A percentile compares a stretch with the other conserved stretches of the same genome.
phyloP scores from a whole-genome alignment of 2,797 vertebrate genomes.

The Anomalospiza imberbis region DNA sequence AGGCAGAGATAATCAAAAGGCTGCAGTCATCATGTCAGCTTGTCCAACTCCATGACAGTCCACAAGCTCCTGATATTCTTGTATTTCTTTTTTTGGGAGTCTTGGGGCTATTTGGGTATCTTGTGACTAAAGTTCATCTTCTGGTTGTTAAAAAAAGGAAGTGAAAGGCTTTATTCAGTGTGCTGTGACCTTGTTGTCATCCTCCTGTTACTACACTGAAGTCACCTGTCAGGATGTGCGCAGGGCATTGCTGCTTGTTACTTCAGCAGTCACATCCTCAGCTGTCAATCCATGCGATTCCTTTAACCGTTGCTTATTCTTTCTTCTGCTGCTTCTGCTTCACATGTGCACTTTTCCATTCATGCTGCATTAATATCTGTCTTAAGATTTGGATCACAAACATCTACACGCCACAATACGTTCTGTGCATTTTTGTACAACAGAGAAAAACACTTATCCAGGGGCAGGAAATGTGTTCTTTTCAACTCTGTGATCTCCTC shows the following conservation, averaged over 20 bases:
- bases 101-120: not conserved
- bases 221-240: not conserved
- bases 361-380: not conserved
- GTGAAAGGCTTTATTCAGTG: not conserved
- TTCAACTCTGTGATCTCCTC: not conserved
- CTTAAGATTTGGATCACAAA: not conserved
- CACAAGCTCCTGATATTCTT: not conserved
- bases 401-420: not conserved
- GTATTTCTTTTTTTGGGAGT: not conserved
- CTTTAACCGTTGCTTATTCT: not conserved
- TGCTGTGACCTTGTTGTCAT: not conserved
- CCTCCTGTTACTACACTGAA: not conserved
- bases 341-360: not conserved
- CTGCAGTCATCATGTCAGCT: not conserved
- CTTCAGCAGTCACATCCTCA: not conserved
- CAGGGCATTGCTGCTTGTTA: not conserved
- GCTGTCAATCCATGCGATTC: not conserved
- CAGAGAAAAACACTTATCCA: not conserved
- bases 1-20: not conserved
- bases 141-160: not conserved
- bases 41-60: not conserved
- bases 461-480: not conserved
- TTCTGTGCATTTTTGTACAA: not conserved
- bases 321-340: not conserved
- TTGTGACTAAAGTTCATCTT: not conserved